A percentile compares a stretch with the other conserved stretches of the same genome.
These are phyloP conservation scores for Drosophila orosa DNA, from an alignment of 1,140 invertebrate species.

Conservation along the genomic window DNA sequence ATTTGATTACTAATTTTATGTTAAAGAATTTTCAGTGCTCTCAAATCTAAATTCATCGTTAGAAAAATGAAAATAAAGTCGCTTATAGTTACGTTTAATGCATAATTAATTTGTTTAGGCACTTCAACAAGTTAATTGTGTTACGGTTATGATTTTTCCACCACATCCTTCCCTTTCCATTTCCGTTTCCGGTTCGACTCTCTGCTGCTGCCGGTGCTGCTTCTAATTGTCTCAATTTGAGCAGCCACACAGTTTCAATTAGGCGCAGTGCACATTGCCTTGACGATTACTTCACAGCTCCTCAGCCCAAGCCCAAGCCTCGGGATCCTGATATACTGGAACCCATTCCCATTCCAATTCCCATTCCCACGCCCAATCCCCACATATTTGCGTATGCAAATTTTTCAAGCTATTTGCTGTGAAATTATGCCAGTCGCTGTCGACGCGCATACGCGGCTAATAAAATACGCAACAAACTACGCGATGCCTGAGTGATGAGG, in stretches of 20 bases:
- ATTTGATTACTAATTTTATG: background rate
- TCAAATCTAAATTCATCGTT: no score
- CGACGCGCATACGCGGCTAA: slow-evolving; percentile 64
- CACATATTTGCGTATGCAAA: slow-evolving; percentile 63
- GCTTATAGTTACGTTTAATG: no score
- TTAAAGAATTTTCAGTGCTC: no score
- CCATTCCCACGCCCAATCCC: slow-evolving; percentile 10
- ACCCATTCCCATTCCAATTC: slow-evolving; percentile 9
- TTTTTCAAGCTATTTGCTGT: slow-evolving; percentile 68
- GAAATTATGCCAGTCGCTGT: slow-evolving; percentile 67
- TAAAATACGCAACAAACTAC: slow-evolving; percentile 77
- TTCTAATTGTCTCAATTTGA: slow-evolving; percentile 73
- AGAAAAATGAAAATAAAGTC: no score
- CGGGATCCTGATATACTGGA: background rate
- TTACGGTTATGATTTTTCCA: background rate
- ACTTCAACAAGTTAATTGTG: background rate
- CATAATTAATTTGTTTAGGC: background rate
- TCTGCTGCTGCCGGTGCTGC: slow-evolving; percentile 8
- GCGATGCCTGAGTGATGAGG: slow-evolving; percentile 78
- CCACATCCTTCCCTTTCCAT: background rate
- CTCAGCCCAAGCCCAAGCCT: background rate
- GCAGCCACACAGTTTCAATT: slow-evolving; percentile 78
- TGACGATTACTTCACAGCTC: background rate
- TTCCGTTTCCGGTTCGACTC: slow-evolving; percentile 4
- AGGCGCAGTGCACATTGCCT: slow-evolving; percentile 54